These are phyloP conservation scores for Dendrolimus houi DNA, from an alignment of 2,888 invertebrate species.

Conservation along the genomic window DNA sequence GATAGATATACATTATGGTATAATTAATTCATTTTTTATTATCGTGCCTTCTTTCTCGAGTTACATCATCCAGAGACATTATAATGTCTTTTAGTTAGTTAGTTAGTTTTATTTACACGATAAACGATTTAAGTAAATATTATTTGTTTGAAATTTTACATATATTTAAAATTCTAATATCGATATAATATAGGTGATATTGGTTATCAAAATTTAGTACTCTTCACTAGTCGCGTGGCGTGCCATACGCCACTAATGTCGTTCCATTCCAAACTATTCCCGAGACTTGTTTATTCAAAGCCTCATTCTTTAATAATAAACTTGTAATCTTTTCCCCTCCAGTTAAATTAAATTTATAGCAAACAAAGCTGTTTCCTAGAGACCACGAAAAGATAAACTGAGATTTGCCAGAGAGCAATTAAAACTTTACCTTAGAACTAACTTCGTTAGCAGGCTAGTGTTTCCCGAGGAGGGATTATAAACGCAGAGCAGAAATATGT, in stretches of 20 bases:
- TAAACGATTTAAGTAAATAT: no score
- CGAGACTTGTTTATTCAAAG: conserved; percentile 19
- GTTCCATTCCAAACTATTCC: conserved; percentile 17
- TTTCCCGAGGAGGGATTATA: conserved; percentile 50
- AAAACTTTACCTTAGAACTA: conserved; percentile 73
- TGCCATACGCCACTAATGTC: conserved; percentile 21
- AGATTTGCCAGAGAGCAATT: conserved; percentile 71
- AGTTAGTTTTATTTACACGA: no score
- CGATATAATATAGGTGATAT: no score
- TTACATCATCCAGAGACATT: no score
- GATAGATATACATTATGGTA: no score
- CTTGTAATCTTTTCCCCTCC: conserved; percentile 46
- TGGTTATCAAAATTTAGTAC: no score
- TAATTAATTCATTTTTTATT: no score
- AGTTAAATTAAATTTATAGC: conserved; percentile 67
- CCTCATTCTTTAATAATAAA: conserved; percentile 29
- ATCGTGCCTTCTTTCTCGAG: no score
- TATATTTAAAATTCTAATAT: no score
- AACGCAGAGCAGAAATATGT: conserved; percentile 55
- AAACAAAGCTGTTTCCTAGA: conserved; percentile 60
- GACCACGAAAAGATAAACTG: conserved; percentile 70
- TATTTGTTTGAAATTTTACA: no score
- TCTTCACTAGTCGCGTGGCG: conserved; percentile 10
- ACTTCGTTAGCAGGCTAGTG: conserved; percentile 65
- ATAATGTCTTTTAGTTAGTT: no score